Evolutionary conservation across 2,113 vertebrate genomes (phyloP).

Genomic region (Junco hyemalis): DNA sequence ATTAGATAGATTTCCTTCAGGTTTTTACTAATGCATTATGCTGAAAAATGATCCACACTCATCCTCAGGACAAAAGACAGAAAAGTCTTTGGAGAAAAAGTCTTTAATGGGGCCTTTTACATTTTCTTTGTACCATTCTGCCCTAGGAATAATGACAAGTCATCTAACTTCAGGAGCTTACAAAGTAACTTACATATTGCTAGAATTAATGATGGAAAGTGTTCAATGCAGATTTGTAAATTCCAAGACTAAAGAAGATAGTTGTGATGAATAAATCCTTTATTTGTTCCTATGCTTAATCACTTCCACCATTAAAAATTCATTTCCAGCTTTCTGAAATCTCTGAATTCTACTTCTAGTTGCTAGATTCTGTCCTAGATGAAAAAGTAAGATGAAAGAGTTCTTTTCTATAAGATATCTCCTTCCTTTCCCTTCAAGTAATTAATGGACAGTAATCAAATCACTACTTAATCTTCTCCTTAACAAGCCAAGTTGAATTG

Average conservation of each 20-base stretch:
- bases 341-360: neutral
- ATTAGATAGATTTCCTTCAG: conserved; percentile 6
- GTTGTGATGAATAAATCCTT: neutral
- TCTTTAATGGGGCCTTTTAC: conserved; percentile 15
- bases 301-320: conserved; percentile 15
- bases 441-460: neutral
- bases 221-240: neutral
- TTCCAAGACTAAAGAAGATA: neutral
- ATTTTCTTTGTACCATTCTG: neutral
- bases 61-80: conserved; percentile 23
- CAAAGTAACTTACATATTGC: conserved; percentile 2
- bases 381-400: conserved; percentile 26
- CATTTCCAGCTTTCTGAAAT: conserved; percentile 4
- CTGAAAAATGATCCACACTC: conserved; percentile 22
- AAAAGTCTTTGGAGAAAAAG: conserved; percentile 20
- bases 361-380: neutral
- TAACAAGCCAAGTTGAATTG: neutral
- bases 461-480: neutral
- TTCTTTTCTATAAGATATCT: neutral
- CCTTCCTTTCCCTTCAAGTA: neutral
- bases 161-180: neutral
- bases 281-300: conserved; percentile 10
- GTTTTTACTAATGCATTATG: neutral
- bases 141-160: conserved; percentile 14
- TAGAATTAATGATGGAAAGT: conserved; percentile 23